Conservation (phyloP, 1,140 invertebrate species). For the Metaphire vulgaris region DNA sequence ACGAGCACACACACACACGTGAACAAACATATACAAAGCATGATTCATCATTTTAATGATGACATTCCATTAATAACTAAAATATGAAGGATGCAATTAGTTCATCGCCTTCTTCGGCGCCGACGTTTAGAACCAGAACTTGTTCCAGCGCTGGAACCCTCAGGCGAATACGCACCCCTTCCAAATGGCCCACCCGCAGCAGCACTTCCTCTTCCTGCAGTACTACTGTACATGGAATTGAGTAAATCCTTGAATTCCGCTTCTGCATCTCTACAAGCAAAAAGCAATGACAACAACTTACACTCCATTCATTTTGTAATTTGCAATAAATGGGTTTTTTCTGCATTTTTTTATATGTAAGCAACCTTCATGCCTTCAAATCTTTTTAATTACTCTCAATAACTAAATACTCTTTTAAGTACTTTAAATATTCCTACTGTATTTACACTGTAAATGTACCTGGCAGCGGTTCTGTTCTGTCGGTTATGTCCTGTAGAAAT, state of each 20-base stretch:
- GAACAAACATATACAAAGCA: no score
- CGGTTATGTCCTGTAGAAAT: constrained; percentile 64
- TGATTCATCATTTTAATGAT: no score
- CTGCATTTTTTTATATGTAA: background rate
- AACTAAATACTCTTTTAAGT: background rate
- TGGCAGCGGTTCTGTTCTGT: constrained; percentile 52
- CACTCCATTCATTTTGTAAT: background rate
- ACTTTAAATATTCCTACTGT: background rate
- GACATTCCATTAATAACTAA: background rate
- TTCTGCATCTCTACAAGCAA: background rate
- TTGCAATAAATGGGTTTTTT: background rate
- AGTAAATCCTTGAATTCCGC: background rate
- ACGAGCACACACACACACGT: no score
- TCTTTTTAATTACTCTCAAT: background rate
- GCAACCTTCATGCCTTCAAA: background rate
- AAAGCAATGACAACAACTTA: no score
- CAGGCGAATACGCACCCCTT: background rate
- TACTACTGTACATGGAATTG: background rate
- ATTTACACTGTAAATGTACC: constrained; percentile 25
- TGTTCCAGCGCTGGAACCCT: background rate
- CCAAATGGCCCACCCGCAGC: background rate
- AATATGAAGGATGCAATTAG: background rate
- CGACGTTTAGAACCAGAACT: background rate
- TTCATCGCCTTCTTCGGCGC: background rate
- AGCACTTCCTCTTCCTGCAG: background rate